Evolutionary conservation across 2,888 invertebrate species (phyloP), one percentile per base, ranked within the genome.

Genomic region (Hetaerina titia): DNA sequence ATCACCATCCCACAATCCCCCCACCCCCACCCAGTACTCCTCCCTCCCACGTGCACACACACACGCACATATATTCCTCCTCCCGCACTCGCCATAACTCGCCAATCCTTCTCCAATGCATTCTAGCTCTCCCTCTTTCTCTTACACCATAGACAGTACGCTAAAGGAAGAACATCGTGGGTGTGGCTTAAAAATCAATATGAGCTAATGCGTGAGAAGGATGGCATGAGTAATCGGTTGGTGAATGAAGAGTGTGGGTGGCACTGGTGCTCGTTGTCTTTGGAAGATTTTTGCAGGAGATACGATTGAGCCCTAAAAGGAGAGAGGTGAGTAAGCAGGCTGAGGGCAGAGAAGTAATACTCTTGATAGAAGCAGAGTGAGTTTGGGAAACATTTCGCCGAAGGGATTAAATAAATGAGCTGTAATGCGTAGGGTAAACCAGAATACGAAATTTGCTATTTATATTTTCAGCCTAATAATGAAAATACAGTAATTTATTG

Each of bases 131-230:
- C 22, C 22, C 25, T 15, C 81, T 69, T 22, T 69, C 69, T 22
- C 69, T 45, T 45, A 1, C 69, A 69, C 22, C 63, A 45, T 45
- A 5, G 17, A 81, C n/a, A 69, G 69, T n/a, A 25, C 81, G 81
- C 31, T 31, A 69, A 15, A 22, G 81, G 31, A 81, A n/a, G 81
- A 81, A 25, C 81, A 31, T 81, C 25, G 81, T 31, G 81, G 81
- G 81, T 11, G 81, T 81, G 81, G 81, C 25, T 31, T 31, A 69
- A 69, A 81, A 81, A 81, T 81, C 81, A 81, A 81, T 81, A 81
- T 81, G 81, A 31, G 31, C 81, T 81, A 81, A 81, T 81, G 81
- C 81, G 81, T 81, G 81, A 81, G n/a, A 9, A 81, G 81, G 81
- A 31, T 81, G 81, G 31, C 25, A n/a, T 81, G 81, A 31, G 31